Percentiles rank a stretch among this genome's conserved stretches.
Conservation (phyloP, 2,113 vertebrate genomes). For the Dromaius novaehollandiae region DNA sequence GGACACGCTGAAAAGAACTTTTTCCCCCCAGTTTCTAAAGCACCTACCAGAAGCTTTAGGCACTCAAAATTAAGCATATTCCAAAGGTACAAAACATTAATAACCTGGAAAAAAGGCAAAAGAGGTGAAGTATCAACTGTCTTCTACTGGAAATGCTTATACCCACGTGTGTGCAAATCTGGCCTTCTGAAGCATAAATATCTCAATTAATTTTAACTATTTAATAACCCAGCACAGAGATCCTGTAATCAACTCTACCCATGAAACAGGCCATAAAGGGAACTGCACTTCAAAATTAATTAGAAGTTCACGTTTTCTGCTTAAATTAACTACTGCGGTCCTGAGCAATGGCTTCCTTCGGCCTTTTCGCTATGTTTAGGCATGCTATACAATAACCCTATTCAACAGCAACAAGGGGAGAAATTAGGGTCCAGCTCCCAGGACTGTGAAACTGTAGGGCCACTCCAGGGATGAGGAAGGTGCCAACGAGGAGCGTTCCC, state of each 20-base stretch:
- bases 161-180: not conserved
- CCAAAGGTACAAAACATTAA: conserved; percentile 30
- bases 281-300: not conserved
- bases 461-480: not conserved
- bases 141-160: not conserved
- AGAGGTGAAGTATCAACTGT: not conserved
- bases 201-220: not conserved
- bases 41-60: conserved; percentile 2
- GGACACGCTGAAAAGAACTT: not conserved
- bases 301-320: not conserved
- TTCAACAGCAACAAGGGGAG: not conserved
- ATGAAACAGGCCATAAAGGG: not conserved
- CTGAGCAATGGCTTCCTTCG: not conserved
- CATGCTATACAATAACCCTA: not conserved
- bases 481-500: not conserved
- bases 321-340: not conserved
- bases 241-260: not conserved
- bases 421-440: not conserved
- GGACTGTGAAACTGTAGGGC: not conserved
- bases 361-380: not conserved
- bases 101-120: not conserved
- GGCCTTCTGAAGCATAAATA: not conserved
- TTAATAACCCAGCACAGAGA: not conserved
- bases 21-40: not conserved
- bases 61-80: conserved; percentile 12